phyloP scores from a whole-genome alignment of 2,797 vertebrate genomes.

The Miichthys miiuy region DNA sequence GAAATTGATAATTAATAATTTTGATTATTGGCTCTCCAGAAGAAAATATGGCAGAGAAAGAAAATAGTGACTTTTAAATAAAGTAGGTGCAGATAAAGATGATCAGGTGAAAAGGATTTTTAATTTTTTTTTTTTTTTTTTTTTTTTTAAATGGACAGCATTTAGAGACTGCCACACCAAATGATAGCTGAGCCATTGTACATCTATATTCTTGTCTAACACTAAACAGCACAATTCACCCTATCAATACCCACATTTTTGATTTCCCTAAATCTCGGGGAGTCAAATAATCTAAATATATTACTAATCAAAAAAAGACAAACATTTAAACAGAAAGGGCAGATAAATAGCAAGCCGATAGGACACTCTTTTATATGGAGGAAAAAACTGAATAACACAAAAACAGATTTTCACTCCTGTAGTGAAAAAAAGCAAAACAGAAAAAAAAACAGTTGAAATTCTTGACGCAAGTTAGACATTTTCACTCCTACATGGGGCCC shows the following conservation, averaged over 20 bases:
- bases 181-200: neutral
- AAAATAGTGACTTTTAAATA: neutral
- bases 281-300: neutral
- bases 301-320: neutral
- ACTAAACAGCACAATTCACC: neutral
- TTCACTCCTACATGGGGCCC: neutral
- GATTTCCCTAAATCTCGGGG: neutral
- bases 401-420: neutral
- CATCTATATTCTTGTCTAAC: neutral
- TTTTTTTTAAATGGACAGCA: neutral
- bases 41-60: neutral
- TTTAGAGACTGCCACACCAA: no score
- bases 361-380: neutral
- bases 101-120: neutral
- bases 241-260: neutral
- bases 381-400: neutral
- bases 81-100: neutral
- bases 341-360: neutral
- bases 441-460: neutral
- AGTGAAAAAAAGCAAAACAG: neutral
- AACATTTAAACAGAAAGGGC: neutral
- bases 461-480: neutral
- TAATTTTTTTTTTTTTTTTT: neutral
- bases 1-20: no score
- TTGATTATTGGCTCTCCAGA: constrained; percentile 2